phyloP scores from a whole-genome alignment of 2,888 invertebrate species.

The Drosophila anomalata region DNA sequence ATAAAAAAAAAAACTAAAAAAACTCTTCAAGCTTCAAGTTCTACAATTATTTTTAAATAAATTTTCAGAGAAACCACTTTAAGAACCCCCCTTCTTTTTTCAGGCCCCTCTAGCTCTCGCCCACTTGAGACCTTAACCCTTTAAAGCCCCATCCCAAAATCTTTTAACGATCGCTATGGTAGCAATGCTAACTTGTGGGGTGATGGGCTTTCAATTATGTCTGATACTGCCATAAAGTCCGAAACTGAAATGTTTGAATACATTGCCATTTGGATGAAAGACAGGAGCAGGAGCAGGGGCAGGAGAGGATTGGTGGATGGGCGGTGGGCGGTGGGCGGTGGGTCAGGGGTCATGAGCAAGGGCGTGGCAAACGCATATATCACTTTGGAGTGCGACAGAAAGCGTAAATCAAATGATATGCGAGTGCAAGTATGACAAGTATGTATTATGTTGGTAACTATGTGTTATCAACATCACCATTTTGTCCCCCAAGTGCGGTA shows the following conservation, averaged over 20 bases:
- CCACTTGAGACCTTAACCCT: neutral
- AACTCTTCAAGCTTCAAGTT: neutral
- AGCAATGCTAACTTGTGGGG: constrained; percentile 7
- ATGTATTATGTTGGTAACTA: constrained; percentile 73
- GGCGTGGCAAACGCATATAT: constrained; percentile 66
- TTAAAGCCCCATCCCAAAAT: neutral
- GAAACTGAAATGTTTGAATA: constrained; percentile 75
- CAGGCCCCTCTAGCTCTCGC: neutral
- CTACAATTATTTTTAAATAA: neutral
- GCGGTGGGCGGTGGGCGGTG: too few relatives aligned
- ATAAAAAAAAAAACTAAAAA: neutral
- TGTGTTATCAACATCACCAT: constrained; percentile 71
- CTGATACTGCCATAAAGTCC: constrained; percentile 65
- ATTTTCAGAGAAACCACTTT: too few relatives aligned
- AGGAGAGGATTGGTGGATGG: neutral
- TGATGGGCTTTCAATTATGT: constrained; percentile 67
- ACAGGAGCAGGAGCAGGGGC: too few relatives aligned
- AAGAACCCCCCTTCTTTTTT: neutral
- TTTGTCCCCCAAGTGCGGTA: constrained; percentile 45
- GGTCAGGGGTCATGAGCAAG: constrained; percentile 10
- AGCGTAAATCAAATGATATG: constrained; percentile 76
- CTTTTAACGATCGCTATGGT: neutral
- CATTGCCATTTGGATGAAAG: constrained; percentile 61
- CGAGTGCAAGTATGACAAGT: constrained; percentile 77
- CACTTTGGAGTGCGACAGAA: constrained; percentile 70